Percentiles rank a stretch among this genome's conserved stretches.
Evolutionary conservation across 1,140 invertebrate species (phyloP).

Genomic region (Drosophila virilis): DNA sequence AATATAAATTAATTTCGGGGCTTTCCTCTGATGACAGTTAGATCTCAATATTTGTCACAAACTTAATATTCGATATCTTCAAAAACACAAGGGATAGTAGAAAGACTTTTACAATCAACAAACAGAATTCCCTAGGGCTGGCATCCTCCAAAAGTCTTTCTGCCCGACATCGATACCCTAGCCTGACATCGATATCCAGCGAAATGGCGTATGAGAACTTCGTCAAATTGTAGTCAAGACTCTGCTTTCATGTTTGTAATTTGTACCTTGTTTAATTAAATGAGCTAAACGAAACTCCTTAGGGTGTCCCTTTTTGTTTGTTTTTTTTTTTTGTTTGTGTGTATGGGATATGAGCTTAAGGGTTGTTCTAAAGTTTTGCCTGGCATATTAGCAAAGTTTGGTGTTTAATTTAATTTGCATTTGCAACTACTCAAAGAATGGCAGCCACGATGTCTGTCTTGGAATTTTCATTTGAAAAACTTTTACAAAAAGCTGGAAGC

Average conservation of each 20-base stretch:
- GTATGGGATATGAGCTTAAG: neutral
- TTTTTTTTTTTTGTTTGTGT: neutral
- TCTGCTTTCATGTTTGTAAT: slow-evolving; percentile 45
- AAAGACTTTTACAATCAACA: too few species aligned
- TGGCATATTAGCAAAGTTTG: slow-evolving; percentile 78
- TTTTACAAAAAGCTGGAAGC: slow-evolving; percentile 7
- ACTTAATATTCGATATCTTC: too few species aligned
- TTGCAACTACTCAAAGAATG: slow-evolving; percentile 44
- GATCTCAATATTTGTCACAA: too few species aligned
- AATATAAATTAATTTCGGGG: too few species aligned
- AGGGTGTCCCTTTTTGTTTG: neutral
- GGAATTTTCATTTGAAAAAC: slow-evolving; percentile 59
- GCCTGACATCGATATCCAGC: neutral
- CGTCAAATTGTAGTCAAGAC: slow-evolving; percentile 8
- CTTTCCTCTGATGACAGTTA: too few species aligned
- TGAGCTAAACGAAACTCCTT: slow-evolving; percentile 35
- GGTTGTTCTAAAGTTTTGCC: slow-evolving; percentile 50
- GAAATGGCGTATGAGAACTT: slow-evolving; percentile 2
- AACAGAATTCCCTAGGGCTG: too few species aligned
- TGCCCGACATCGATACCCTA: neutral
- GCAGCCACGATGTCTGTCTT: slow-evolving; percentile 24
- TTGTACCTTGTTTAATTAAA: slow-evolving; percentile 71
- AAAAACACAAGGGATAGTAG: too few species aligned
- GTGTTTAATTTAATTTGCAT: slow-evolving; percentile 76
- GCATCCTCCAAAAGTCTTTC: too few species aligned